Conservation (phyloP, 2,888 invertebrate species). For the Poecilobothrus nobilitatus region DNA sequence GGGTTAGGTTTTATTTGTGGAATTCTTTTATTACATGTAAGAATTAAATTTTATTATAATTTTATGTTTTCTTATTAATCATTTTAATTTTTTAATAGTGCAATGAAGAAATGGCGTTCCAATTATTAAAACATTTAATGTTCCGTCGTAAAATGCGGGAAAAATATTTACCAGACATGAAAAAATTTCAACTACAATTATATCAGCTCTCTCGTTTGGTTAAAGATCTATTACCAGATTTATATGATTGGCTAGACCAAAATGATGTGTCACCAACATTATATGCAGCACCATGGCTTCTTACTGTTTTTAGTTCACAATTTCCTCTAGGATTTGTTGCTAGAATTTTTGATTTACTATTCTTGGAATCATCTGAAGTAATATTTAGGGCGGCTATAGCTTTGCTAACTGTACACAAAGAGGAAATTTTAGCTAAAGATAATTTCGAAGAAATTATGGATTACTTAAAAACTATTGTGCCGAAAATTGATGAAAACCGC, state of each 20-base stretch:
- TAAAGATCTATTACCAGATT: constrained; percentile 75
- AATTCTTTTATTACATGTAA: constrained; percentile 82
- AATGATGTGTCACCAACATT: constrained; percentile 89
- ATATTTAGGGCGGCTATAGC: constrained; percentile 84
- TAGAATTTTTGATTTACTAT: constrained; percentile 84
- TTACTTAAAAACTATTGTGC: constrained; percentile 74
- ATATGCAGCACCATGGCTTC: constrained; percentile 95
- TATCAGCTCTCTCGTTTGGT: constrained; percentile 89
- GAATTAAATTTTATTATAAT: constrained; percentile 34
- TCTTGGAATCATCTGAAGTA: constrained; percentile 81
- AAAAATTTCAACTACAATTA: constrained; percentile 77
- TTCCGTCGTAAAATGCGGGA: constrained; percentile 77
- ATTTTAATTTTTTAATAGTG: constrained; percentile 51
- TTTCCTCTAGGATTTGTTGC: constrained; percentile 94
- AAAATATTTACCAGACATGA: constrained; percentile 92
- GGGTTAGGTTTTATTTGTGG: constrained; percentile 95
- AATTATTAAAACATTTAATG: constrained; percentile 82
- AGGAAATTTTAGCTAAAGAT: constrained; percentile 72
- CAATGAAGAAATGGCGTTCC: constrained; percentile 85
- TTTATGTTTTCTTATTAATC: constrained; percentile 14
- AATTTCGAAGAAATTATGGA: constrained; percentile 92
- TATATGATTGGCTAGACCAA: constrained; percentile 77
- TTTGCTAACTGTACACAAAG: constrained; percentile 73
- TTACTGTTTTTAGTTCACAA: constrained; percentile 83
- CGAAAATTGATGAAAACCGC: constrained; percentile 56